phyloP scores from a whole-genome alignment of 2,113 vertebrate genomes.

The Cettia cetti region DNA sequence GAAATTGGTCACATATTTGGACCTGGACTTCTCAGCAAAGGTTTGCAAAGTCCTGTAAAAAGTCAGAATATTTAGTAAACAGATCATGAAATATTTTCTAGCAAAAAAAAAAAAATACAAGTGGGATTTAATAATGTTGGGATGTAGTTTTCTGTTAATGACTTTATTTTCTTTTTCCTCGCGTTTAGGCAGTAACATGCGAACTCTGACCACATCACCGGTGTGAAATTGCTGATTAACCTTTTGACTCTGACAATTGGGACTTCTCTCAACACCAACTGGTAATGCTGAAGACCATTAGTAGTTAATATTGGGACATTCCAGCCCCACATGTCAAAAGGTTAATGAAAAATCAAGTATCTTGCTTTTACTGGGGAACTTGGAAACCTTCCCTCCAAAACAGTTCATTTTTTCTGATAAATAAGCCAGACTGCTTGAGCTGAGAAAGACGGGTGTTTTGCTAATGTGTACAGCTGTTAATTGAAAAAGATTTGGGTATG shows the following conservation, averaged over 20 bases:
- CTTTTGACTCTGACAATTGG: slow-evolving; percentile 42
- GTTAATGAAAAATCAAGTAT: slow-evolving; percentile 72
- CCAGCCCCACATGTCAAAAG: slow-evolving; percentile 56
- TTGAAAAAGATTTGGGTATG: slow-evolving; percentile 65
- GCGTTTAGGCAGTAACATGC: background rate
- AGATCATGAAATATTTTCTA: background rate
- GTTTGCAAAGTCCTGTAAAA: background rate
- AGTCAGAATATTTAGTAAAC: background rate
- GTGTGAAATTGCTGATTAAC: slow-evolving; percentile 71
- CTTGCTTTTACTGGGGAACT: slow-evolving; percentile 47
- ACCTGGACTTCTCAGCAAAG: background rate
- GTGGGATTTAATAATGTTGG: background rate
- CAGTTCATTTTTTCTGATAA: slow-evolving; percentile 44
- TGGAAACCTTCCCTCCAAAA: slow-evolving; percentile 6
- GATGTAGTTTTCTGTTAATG: background rate
- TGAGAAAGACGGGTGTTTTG: slow-evolving; percentile 38
- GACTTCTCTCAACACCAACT: slow-evolving; percentile 50
- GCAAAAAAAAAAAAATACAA: background rate
- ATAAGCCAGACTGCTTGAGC: slow-evolving; percentile 11
- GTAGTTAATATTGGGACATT: slow-evolving; percentile 49
- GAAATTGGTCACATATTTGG: background rate
- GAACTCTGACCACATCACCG: slow-evolving; percentile 33
- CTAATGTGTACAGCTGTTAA: slow-evolving; percentile 70
- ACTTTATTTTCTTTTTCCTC: background rate
- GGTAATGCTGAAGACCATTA: slow-evolving; percentile 63